Base-by-base conservation (phyloP, 1,140 invertebrate species). In the Wasmannia auropunctata region DNA sequence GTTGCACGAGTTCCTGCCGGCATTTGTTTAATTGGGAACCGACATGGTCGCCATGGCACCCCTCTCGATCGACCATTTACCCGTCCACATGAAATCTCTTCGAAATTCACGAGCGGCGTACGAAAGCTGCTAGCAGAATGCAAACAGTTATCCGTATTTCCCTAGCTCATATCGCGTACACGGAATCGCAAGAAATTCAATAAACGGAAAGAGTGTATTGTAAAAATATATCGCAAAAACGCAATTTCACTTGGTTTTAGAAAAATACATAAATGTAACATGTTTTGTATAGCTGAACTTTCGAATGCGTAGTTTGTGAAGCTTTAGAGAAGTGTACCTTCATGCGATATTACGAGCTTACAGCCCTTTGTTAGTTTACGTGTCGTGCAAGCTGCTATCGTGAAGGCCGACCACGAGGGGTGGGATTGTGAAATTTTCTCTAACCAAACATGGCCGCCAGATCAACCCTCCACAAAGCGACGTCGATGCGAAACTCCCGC, bases 1-100 rank as follows among this genome's bases (percentile, higher is more conserved):
- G 86, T 88, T 88, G 88, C 85, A 91, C 77, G 88, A 88, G 81
- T 91, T 91, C 86, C 86, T 86, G 90, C 62, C 89, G 89, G 91
- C 93, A 91, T 93, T 94, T 93, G 92, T 93, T 94, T 93, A 93
- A 93, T 93, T 93, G 92, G 91, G 91, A 91, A 91, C 90, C 87
- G 91, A 92, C 87, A 93, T 93, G 92, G 91, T 90, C 87, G 92
- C 72, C 69, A 65, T 54, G 54, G 75, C 83, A 85, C 87, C 90
- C 89, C 77, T 86, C 46, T 65, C 85, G 14, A 60, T 63, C 79
- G 54, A 79, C 62, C 87, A n/a, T 80, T 46, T 63, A 80, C 58
- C 86, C 87, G 69, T 88, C 81, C 81, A 84, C 58, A 49, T 62
- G 74, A 79, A 77, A 76, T 60, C 88, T 25, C 76, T 62, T 87